phyloP scores from a whole-genome alignment of 2,888 invertebrate species.

The Cyclophora albipunctata region DNA sequence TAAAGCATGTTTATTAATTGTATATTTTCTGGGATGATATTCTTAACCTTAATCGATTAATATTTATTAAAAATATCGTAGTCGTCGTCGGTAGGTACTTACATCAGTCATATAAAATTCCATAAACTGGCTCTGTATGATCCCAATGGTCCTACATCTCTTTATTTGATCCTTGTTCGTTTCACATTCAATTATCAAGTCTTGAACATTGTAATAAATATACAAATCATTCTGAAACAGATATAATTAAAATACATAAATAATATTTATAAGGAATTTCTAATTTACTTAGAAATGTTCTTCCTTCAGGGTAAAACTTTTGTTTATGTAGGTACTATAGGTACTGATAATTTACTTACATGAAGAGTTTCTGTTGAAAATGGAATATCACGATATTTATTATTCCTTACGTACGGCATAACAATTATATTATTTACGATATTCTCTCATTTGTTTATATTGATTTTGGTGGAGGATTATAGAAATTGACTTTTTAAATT shows the following conservation, averaged over 20 bases:
- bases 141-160: slow-evolving; percentile 49
- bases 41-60: slow-evolving; percentile 9
- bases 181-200: slow-evolving; percentile 30
- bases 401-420: slow-evolving; percentile 13
- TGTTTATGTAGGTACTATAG: too few species aligned
- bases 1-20: too few species aligned
- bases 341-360: slow-evolving; percentile 24
- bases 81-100: slow-evolving; percentile 17
- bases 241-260: not conserved
- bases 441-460: too few species aligned
- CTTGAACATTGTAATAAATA: slow-evolving; percentile 29
- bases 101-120: slow-evolving; percentile 46
- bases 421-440: too few species aligned
- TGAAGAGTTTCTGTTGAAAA: slow-evolving; percentile 34
- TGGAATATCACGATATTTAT: slow-evolving; percentile 31
- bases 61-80: not conserved
- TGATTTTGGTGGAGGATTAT: too few species aligned
- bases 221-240: slow-evolving; percentile 46
- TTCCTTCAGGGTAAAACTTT: too few species aligned
- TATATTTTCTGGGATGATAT: too few species aligned
- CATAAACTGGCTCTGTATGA: slow-evolving; percentile 45
- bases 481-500: too few species aligned
- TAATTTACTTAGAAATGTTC: too few species aligned
- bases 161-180: slow-evolving; percentile 22
- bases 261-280: too few species aligned